Percentiles rank a stretch among this genome's conserved stretches.
These are phyloP conservation scores for Apodemus sylvaticus DNA, from an alignment of 2,113 vertebrate genomes.

Conservation along the genomic window DNA sequence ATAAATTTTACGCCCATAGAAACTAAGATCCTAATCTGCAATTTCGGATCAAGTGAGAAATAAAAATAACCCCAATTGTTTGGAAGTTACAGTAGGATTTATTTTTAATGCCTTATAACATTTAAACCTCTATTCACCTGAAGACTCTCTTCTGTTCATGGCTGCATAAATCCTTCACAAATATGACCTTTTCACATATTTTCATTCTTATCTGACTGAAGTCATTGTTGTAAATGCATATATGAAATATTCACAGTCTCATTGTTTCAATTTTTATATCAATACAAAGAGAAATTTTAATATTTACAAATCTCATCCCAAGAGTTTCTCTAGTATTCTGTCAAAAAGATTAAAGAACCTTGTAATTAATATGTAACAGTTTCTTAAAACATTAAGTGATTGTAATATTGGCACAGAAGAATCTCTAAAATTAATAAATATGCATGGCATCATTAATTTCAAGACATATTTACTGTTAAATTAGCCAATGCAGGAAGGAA, in stretches of 20 bases:
- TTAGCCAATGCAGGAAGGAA: not conserved
- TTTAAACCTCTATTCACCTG: slow-evolving; percentile 15
- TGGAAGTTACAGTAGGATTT: slow-evolving; percentile 8
- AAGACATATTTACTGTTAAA: not conserved
- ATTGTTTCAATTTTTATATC: not conserved
- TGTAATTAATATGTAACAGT: not conserved
- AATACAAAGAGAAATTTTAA: not conserved
- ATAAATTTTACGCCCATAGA: not conserved
- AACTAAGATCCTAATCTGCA: slow-evolving; percentile 43
- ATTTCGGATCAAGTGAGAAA: slow-evolving; percentile 29
- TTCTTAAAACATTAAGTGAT: not conserved
- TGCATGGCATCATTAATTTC: not conserved
- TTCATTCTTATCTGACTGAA: not conserved
- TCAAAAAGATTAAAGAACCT: not conserved
- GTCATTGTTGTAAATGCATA: not conserved
- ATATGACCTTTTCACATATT: slow-evolving; percentile 6
- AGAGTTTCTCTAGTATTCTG: not conserved
- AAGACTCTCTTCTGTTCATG: not conserved
- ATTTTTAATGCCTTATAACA: slow-evolving; percentile 6
- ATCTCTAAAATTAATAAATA: not conserved
- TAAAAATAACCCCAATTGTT: not conserved
- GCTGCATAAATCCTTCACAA: not conserved
- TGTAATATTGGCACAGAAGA: not conserved
- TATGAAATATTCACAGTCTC: slow-evolving; percentile 17
- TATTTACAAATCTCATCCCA: not conserved